These are phyloP conservation scores for Cotesia glomerata DNA, from an alignment of 1,140 invertebrate species.

Conservation along the genomic window DNA sequence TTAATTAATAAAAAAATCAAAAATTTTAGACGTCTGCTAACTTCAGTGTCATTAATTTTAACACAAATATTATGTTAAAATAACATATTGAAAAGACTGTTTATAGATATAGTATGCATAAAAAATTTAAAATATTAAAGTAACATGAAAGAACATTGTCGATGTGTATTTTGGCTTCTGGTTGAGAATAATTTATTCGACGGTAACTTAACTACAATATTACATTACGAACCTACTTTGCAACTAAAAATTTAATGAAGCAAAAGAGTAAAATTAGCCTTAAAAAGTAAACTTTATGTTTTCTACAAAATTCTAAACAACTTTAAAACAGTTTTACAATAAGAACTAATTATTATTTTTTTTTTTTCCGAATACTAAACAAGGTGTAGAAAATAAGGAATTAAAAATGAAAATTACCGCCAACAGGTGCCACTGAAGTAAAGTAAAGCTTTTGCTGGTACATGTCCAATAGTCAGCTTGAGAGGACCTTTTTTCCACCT, in stretches of 20 bases:
- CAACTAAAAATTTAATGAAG: not conserved
- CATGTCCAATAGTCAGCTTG: not conserved
- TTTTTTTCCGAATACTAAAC: not conserved
- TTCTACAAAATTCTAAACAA: not conserved
- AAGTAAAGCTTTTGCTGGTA: not conserved
- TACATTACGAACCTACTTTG: not conserved
- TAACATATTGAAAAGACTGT: no score
- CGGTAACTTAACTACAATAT: not conserved
- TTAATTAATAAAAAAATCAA: no score
- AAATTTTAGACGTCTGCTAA: no score
- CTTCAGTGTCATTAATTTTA: no score
- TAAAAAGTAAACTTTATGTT: not conserved
- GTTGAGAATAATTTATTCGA: not conserved
- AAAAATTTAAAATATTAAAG: no score
- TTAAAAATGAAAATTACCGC: slow-evolving; percentile 23
- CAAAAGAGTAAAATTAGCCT: not conserved
- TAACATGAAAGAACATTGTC: no score
- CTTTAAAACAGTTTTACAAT: not conserved
- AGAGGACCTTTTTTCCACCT: slow-evolving; percentile 13
- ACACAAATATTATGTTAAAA: no score
- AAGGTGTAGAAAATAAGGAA: slow-evolving; percentile 18
- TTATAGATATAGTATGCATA: no score
- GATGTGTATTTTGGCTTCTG: no score
- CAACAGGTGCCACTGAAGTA: slow-evolving; percentile 16
- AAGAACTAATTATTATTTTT: not conserved